A percentile compares a stretch with the other conserved stretches of the same genome.
phyloP scores from a whole-genome alignment of 1,140 invertebrate species.

The Drosophila miranda region DNA sequence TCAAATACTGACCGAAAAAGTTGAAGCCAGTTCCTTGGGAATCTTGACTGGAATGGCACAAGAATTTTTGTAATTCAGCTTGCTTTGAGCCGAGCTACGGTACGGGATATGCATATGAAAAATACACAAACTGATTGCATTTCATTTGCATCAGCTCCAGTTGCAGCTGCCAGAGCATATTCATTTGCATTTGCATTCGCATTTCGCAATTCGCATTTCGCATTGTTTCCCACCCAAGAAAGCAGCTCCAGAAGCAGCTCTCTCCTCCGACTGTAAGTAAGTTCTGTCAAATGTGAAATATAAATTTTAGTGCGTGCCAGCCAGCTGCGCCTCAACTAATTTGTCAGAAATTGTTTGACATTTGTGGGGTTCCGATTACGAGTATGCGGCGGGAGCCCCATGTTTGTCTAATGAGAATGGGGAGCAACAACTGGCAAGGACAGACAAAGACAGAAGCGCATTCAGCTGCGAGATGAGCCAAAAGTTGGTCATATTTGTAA shows the following conservation, averaged over 20 bases:
- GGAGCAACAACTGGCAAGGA: neutral
- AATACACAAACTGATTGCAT: conserved; percentile 50
- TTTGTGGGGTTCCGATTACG: conserved; percentile 15
- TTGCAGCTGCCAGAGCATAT: conserved; percentile 16
- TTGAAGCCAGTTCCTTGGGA: conserved; percentile 20
- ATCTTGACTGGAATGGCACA: conserved; percentile 37
- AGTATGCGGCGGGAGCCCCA: no score
- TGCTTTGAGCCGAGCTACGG: conserved; percentile 1
- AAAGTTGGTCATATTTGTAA: neutral
- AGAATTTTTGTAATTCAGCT: conserved; percentile 44
- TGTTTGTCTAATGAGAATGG: conserved; percentile 38
- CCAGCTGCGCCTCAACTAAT: conserved; percentile 53
- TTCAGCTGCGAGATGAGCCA: neutral
- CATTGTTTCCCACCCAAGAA: conserved; percentile 52
- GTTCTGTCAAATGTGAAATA: conserved; percentile 59
- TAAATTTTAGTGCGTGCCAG: conserved; percentile 51
- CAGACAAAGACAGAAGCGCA: conserved; percentile 1
- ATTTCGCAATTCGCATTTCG: neutral
- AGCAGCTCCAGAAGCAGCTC: conserved; percentile 29
- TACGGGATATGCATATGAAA: conserved; percentile 52
- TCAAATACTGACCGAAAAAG: conserved; percentile 38
- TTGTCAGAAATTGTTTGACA: conserved; percentile 72
- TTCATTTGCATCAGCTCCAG: conserved; percentile 44
- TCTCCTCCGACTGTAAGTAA: conserved; percentile 9
- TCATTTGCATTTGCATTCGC: conserved; percentile 33